Percentiles rank a stretch among this genome's conserved stretches.
Evolutionary conservation across 2,113 vertebrate genomes (phyloP).

Genomic region (Thamnaconus septentrionalis): DNA sequence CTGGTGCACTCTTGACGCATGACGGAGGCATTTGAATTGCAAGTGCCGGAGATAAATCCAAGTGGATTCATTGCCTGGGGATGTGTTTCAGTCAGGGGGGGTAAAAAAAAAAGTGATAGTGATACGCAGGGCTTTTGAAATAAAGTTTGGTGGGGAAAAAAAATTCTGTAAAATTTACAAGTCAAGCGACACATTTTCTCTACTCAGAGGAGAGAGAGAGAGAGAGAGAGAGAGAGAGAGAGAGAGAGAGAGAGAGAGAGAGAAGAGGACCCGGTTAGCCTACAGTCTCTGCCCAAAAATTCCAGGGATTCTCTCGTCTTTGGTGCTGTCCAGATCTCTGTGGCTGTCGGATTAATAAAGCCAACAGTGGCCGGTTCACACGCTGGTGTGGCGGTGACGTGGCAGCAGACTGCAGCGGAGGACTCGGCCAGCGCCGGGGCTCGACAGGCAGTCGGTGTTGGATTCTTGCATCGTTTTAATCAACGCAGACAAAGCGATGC

Average conservation of each 20-base stretch:
- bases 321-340: slow-evolving; percentile 8
- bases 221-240: neutral
- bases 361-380: slow-evolving; percentile 66
- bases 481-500: too few species aligned
- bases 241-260: neutral
- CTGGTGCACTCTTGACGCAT: slow-evolving; percentile 30
- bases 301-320: slow-evolving; percentile 59
- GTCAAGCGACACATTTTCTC: too few species aligned
- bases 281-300: slow-evolving; percentile 26
- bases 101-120: too few species aligned
- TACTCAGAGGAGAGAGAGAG: neutral
- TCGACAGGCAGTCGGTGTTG: neutral
- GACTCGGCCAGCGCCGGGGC: neutral
- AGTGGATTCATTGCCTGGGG: neutral
- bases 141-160: too few species aligned
- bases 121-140: too few species aligned
- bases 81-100: neutral
- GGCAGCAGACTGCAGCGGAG: neutral
- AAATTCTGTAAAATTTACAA: too few species aligned
- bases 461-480: too few species aligned
- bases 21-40: slow-evolving; percentile 14
- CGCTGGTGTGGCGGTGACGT: slow-evolving; percentile 27
- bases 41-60: slow-evolving; percentile 2
- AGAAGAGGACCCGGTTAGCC: slow-evolving; percentile 2
- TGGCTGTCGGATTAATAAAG: slow-evolving; percentile 66